phyloP scores from a whole-genome alignment of 2,113 vertebrate species.

The Pangasianodon gigas region DNA sequence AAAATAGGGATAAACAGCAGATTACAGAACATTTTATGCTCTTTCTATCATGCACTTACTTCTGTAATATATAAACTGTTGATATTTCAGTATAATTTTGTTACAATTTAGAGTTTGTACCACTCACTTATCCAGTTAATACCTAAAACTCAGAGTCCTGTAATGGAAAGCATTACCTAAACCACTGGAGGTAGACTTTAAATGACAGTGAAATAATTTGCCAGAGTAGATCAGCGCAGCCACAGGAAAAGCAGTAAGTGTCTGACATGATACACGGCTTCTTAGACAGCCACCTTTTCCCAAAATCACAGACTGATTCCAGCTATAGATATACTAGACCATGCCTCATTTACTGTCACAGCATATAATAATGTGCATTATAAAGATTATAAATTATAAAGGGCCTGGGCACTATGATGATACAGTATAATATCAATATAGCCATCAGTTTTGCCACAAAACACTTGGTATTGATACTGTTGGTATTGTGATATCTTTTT shows the following conservation, averaged over 20 bases:
- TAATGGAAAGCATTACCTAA: neutral
- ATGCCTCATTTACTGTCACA: neutral
- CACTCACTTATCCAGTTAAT: neutral
- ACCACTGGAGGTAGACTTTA: neutral
- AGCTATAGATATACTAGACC: neutral
- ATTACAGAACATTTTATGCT: neutral
- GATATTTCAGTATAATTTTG: neutral
- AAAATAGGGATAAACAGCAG: neutral
- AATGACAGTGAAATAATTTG: neutral
- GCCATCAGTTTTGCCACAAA: neutral
- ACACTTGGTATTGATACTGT: neutral
- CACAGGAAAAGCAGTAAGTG: neutral
- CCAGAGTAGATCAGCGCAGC: neutral
- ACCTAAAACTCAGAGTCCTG: neutral
- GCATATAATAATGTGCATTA: neutral
- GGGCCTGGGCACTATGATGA: neutral
- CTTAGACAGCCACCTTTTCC: neutral
- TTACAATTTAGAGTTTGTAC: neutral
- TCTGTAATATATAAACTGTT: neutral
- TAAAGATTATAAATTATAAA: neutral
- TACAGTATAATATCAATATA: neutral
- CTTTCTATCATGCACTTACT: neutral
- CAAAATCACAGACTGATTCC: neutral
- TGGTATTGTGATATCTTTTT: neutral
- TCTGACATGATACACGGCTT: neutral